Evolutionary conservation across 2,888 invertebrate species (phyloP).

Genomic region (Periphyllus acericola): DNA sequence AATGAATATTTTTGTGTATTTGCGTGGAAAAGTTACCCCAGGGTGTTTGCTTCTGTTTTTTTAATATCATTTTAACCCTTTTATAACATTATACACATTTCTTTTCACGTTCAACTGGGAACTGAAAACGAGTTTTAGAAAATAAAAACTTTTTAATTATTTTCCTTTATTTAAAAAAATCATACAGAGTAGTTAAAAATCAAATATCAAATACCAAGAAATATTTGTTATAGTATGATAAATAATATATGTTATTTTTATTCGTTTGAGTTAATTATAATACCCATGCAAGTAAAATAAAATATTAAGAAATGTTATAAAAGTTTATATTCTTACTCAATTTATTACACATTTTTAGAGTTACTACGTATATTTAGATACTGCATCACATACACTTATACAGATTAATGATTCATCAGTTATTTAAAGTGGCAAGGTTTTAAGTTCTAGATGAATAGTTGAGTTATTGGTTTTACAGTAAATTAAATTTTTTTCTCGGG

Average conservation of each 20-base stretch:
- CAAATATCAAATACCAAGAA: slow-evolving; percentile 24
- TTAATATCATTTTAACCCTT: slow-evolving; percentile 58
- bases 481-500: too few relatives aligned
- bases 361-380: too few relatives aligned
- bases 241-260: not conserved
- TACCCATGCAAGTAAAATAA: not conserved
- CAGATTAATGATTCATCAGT: too few relatives aligned
- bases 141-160: slow-evolving; percentile 59
- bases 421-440: too few relatives aligned
- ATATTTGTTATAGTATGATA: not conserved
- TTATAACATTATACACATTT: slow-evolving; percentile 53
- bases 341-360: too few relatives aligned
- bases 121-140: slow-evolving; percentile 44
- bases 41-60: slow-evolving; percentile 53
- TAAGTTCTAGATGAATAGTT: too few relatives aligned
- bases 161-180: slow-evolving; percentile 52
- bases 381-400: too few relatives aligned
- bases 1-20: slow-evolving; percentile 58
- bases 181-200: slow-evolving; percentile 34
- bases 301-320: not conserved
- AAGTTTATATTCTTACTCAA: not conserved
- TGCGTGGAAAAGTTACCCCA: slow-evolving; percentile 48
- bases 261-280: not conserved
- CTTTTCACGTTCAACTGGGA: slow-evolving; percentile 43
- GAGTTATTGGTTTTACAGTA: too few relatives aligned